phyloP scores from a whole-genome alignment of 2,113 vertebrate genomes.

The Natator depressus region DNA sequence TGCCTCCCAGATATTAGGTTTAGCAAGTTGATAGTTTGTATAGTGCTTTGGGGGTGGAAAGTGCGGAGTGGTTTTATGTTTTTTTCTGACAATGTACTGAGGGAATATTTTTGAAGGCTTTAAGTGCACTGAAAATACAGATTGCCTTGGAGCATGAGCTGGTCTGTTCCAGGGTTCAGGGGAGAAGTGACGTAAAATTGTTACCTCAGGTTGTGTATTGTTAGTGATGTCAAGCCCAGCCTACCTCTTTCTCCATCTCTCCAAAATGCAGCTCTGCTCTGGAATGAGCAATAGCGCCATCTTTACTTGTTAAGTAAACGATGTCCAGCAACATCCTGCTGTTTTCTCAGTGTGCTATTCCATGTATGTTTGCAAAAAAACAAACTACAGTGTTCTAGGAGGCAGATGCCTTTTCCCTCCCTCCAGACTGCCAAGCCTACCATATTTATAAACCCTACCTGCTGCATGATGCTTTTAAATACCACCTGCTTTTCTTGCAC shows the following conservation, averaged over 20 bases:
- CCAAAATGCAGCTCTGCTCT: background rate
- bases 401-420: background rate
- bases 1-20: background rate
- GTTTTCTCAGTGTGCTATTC: background rate
- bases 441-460: constrained; percentile 80
- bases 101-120: background rate
- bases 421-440: constrained; percentile 92
- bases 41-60: background rate
- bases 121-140: background rate
- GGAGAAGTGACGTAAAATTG: background rate
- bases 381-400: background rate
- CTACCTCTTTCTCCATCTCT: background rate
- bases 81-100: background rate
- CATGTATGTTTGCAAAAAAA: background rate
- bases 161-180: background rate
- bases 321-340: background rate
- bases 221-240: background rate
- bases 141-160: background rate
- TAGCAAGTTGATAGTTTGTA: background rate
- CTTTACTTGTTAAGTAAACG: background rate
- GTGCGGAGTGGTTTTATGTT: background rate
- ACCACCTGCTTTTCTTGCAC: constrained; percentile 83
- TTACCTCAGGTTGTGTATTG: background rate
- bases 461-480: constrained; percentile 86
- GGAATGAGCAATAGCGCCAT: background rate